Evolutionary conservation across 2,888 invertebrate species (phyloP), one percentile per base, ranked within the genome.

Genomic region (Drosophila putrida): DNA sequence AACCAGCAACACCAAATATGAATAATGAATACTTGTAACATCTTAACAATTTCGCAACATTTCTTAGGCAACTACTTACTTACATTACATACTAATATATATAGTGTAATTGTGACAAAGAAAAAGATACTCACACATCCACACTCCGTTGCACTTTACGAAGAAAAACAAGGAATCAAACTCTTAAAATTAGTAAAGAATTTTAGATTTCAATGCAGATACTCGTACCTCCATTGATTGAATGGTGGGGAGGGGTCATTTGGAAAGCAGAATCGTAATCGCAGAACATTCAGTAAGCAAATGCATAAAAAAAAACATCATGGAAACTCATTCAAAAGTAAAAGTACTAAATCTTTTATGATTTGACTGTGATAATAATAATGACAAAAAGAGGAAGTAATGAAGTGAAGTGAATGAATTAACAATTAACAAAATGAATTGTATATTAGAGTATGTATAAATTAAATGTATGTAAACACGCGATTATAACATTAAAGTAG

Each of bases 361-460:
- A 92, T 92, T 92, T 92, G 92, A 92, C 91, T 92, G 91, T 92
- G 91, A 92, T 92, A 92, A 91, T 88, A 90, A 90, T 80, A 90
- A 87, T 85, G 89, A 89, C 86, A 90, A 85, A 78, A 82, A 70
- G 74, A 82, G 62, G 54, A 67, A 49, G 58, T 63, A 69, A 70
- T 61, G 27, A 65, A 54, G 15, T 39, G 33, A 65, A 41, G 41
- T 78, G 55, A 75, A 78, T 65, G 71, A 65, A 67, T 59, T 28
- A 72, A 61, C 54, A 74, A 63, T 57, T 51, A 57, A 46, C 49
- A 46, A 68, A 44, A 75, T 66, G 46, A 79, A 78, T 73, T 75
- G 75, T 75, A 85, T 73, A 80, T 74, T 88, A 82, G 69, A 85
- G 78, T 76, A 84, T 79, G 64, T 75, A 81, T 79, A 77, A 81